Conservation (phyloP, 1,140 invertebrate genomes). For the Diorhabda carinulata region DNA sequence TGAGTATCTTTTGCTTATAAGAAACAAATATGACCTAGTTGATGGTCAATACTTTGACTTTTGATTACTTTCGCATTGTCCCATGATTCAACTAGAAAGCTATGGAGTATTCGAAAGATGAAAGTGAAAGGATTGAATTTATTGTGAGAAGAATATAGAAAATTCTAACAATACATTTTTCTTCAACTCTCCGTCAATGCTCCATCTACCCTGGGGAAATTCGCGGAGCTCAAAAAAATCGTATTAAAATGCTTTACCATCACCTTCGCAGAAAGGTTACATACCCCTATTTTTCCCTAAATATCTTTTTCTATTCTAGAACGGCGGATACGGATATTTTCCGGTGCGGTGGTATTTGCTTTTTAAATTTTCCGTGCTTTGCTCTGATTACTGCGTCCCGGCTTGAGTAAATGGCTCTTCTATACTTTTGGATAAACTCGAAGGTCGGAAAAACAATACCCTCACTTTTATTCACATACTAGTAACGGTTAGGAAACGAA, state of each 20-base stretch:
- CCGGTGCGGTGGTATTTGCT: slow-evolving; percentile 22
- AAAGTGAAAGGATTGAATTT: too few species aligned
- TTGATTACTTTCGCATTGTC: too few species aligned
- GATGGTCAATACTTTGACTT: too few species aligned
- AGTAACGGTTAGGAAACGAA: background rate
- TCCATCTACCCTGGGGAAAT: slow-evolving; percentile 27
- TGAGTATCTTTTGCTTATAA: too few species aligned
- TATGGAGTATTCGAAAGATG: too few species aligned
- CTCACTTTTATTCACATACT: slow-evolving; percentile 1
- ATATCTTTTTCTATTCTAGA: slow-evolving; percentile 5
- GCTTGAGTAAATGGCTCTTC: slow-evolving; percentile 13
- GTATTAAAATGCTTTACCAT: slow-evolving; percentile 30
- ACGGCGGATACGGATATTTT: slow-evolving; percentile 15
- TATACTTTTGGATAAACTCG: slow-evolving; percentile 14
- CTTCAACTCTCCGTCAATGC: background rate
- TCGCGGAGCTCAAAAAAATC: slow-evolving; percentile 30
- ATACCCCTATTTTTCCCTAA: slow-evolving; percentile 3
- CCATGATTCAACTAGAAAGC: too few species aligned
- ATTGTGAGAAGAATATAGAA: too few species aligned
- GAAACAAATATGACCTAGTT: too few species aligned
- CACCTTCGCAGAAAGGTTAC: slow-evolving; percentile 19
- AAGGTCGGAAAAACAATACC: slow-evolving; percentile 1
- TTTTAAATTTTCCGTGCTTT: slow-evolving; percentile 20
- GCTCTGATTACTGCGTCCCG: slow-evolving; percentile 18
- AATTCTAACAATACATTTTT: too few species aligned